These are phyloP conservation scores for Leptodactylus fuscus DNA, from an alignment of 2,113 vertebrate genomes.

Conservation along the genomic window DNA sequence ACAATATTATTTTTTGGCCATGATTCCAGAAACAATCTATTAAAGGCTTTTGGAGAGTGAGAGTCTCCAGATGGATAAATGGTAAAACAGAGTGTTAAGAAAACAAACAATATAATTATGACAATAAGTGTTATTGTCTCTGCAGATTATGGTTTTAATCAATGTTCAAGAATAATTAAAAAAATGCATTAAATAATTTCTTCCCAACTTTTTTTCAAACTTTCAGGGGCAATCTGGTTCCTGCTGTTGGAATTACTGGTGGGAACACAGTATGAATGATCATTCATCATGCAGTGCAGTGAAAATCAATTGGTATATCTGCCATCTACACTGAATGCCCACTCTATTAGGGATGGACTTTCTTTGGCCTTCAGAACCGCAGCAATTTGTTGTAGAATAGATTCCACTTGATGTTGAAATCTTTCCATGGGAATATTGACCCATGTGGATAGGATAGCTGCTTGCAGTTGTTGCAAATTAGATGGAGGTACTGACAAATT, in stretches of 20 bases:
- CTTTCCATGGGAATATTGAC: too few species aligned
- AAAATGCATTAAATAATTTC: neutral
- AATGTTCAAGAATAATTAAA: neutral
- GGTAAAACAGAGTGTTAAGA: neutral
- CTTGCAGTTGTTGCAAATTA: too few species aligned
- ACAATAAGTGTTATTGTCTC: neutral
- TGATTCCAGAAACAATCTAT: slow-evolving; percentile 16
- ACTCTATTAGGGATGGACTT: too few species aligned
- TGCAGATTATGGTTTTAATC: neutral
- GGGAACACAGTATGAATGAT: neutral
- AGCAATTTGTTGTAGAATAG: too few species aligned
- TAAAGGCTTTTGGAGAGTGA: slow-evolving; percentile 13
- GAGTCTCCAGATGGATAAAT: slow-evolving; percentile 9
- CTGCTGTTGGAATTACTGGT: neutral
- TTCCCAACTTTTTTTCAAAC: neutral
- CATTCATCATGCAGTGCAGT: neutral
- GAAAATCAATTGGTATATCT: too few species aligned
- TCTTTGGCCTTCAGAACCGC: too few species aligned
- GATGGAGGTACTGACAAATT: too few species aligned
- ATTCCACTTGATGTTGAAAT: too few species aligned
- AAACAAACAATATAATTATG: slow-evolving; percentile 14
- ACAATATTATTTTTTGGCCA: slow-evolving; percentile 19
- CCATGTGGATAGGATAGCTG: too few species aligned
- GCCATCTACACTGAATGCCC: too few species aligned
- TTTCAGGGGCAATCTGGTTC: neutral